Evolutionary conservation across 2,888 invertebrate genomes (phyloP).

Genomic region (Diplolepis rosae): DNA sequence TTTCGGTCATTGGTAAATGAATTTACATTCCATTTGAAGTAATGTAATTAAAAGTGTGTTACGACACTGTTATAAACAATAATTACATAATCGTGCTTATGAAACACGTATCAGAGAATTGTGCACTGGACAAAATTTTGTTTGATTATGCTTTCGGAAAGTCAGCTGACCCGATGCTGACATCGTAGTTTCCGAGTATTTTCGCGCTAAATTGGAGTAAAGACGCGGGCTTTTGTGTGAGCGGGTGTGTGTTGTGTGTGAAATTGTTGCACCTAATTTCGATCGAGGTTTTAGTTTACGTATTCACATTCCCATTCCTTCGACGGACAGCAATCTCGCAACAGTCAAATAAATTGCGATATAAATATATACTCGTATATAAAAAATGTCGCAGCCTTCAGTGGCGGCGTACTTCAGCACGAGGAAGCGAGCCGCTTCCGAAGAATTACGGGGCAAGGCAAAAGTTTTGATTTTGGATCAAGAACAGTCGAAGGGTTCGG

Average conservation of each 20-base stretch:
- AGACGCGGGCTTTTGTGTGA: constrained; percentile 4
- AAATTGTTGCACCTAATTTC: background rate
- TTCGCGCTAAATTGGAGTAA: constrained; percentile 11
- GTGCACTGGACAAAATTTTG: background rate
- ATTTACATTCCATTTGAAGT: too few relatives aligned
- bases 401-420: constrained; percentile 85
- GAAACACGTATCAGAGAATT: background rate
- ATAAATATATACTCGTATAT: constrained; percentile 22
- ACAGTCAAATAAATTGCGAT: background rate
- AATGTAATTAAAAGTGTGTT: too few relatives aligned
- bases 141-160: background rate
- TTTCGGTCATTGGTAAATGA: too few relatives aligned
- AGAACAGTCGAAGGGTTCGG: constrained; percentile 74
- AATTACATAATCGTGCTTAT: background rate
- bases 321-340: constrained; percentile 1
- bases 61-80: too few relatives aligned
- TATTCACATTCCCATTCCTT: background rate
- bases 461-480: constrained; percentile 74
- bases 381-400: constrained; percentile 84
- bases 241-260: background rate
- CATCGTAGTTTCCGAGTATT: constrained; percentile 9
- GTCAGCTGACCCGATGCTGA: constrained; percentile 24
- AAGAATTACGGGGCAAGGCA: constrained; percentile 76
- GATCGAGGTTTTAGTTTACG: background rate
- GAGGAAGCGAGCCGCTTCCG: constrained; percentile 84